Evolutionary conservation across 2,113 vertebrate genomes (phyloP).

Genomic region (Callochromis pleurospilus): DNA sequence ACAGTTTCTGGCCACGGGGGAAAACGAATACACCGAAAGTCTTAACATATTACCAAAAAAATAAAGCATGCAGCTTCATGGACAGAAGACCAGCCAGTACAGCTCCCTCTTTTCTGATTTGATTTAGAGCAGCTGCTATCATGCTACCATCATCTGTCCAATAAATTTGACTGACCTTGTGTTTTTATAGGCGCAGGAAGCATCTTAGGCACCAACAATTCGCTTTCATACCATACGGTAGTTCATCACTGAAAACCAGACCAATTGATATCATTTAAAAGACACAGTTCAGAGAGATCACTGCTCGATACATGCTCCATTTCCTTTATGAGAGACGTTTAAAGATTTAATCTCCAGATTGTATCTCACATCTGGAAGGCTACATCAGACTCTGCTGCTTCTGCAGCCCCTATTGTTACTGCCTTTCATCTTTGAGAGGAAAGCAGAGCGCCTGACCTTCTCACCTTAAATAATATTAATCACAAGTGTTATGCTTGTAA

Average conservation of each 20-base stretch:
- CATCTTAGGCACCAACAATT: not conserved
- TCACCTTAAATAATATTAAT: not conserved
- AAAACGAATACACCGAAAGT: not conserved
- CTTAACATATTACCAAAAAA: not conserved
- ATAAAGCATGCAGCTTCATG: not conserved
- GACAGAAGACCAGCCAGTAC: not conserved
- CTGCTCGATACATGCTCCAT: not conserved
- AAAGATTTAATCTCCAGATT: not conserved
- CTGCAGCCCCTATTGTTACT: not conserved
- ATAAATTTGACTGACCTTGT: not conserved
- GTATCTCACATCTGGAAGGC: not conserved
- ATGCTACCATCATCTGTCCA: not conserved
- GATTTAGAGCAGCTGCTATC: not conserved
- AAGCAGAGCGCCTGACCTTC: not conserved
- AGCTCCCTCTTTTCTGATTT: not conserved
- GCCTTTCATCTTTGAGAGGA: not conserved
- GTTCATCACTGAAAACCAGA: not conserved
- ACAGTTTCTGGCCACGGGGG: not conserved
- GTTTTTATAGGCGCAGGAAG: conserved; percentile 11
- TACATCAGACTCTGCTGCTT: not conserved
- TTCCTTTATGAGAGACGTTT: not conserved
- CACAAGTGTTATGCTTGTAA: not conserved
- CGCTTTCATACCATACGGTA: not conserved
- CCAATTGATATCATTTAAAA: conserved; percentile 18
- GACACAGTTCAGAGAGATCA: not conserved